These are phyloP conservation scores for Chloroceryle amazona DNA, from an alignment of 2,797 vertebrate species.

Conservation along the genomic window DNA sequence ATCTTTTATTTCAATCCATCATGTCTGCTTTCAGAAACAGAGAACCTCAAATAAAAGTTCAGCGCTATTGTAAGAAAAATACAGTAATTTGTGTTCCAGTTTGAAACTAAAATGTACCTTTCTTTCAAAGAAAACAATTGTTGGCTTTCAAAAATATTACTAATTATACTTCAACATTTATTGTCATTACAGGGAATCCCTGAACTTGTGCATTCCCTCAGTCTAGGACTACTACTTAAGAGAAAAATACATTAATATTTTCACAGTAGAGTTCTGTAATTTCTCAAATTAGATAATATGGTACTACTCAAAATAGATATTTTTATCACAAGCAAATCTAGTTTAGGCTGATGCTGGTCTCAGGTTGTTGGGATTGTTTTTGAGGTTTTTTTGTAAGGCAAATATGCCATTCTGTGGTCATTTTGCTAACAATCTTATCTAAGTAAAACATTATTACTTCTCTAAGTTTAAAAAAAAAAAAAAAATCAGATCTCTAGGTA, in stretches of 20 bases:
- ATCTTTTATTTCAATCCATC: slow-evolving; percentile 89
- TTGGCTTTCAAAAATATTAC: slow-evolving; percentile 82
- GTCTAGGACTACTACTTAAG: slow-evolving; percentile 49
- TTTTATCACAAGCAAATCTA: slow-evolving; percentile 13
- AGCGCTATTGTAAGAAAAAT: slow-evolving; percentile 84
- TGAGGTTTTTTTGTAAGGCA: background rate
- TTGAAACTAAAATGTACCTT: slow-evolving; percentile 81
- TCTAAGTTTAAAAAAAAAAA: background rate
- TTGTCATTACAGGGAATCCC: slow-evolving; percentile 76
- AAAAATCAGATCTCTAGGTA: background rate
- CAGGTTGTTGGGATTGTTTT: background rate
- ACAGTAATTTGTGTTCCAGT: slow-evolving; percentile 85
- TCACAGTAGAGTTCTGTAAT: slow-evolving; percentile 29
- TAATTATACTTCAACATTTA: slow-evolving; percentile 81
- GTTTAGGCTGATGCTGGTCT: slow-evolving; percentile 8
- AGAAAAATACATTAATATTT: slow-evolving; percentile 43
- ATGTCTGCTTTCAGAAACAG: slow-evolving; percentile 85
- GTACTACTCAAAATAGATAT: background rate
- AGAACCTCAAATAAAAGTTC: slow-evolving; percentile 86
- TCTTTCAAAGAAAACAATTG: slow-evolving; percentile 82
- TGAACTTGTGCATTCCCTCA: slow-evolving; percentile 71
- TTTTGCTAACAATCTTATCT: background rate
- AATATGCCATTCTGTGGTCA: background rate
- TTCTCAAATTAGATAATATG: slow-evolving; percentile 16
- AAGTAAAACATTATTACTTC: background rate